A percentile compares a stretch with the other conserved stretches of the same genome.
These are phyloP conservation scores for Troilus luridus DNA, from an alignment of 2,888 invertebrate genomes.

Conservation along the genomic window DNA sequence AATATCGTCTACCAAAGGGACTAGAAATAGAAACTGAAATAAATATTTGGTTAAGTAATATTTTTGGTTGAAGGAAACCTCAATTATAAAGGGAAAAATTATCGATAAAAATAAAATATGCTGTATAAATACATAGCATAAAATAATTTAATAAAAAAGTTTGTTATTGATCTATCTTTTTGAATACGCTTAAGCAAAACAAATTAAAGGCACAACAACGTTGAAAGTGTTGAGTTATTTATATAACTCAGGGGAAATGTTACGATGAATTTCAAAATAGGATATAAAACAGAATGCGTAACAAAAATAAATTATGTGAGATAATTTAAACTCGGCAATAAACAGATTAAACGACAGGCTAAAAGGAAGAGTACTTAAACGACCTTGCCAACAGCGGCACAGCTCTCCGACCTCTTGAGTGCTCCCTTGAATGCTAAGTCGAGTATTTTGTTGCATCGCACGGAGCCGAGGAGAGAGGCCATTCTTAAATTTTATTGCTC, in stretches of 20 bases:
- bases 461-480: background rate
- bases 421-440: constrained; percentile 16
- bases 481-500: background rate
- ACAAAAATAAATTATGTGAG: background rate
- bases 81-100: too few relatives aligned
- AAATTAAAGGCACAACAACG: background rate
- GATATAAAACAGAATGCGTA: background rate
- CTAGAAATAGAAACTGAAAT: too few relatives aligned
- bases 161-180: too few relatives aligned
- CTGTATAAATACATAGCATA: too few relatives aligned
- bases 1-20: too few relatives aligned
- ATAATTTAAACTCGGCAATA: constrained; percentile 2
- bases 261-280: background rate
- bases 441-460: background rate
- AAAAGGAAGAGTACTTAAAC: background rate
- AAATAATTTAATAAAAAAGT: too few relatives aligned
- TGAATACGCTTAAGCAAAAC: background rate
- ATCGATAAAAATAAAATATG: too few relatives aligned
- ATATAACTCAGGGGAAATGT: background rate
- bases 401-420: background rate
- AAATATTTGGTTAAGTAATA: too few relatives aligned
- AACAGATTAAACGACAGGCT: constrained; percentile 3
- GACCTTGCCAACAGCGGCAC: background rate
- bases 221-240: background rate
- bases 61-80: too few relatives aligned